Evolutionary conservation across 2,113 vertebrate species (phyloP), one percentile per base, ranked within the genome.

Genomic region (Dermatemys mawii): DNA sequence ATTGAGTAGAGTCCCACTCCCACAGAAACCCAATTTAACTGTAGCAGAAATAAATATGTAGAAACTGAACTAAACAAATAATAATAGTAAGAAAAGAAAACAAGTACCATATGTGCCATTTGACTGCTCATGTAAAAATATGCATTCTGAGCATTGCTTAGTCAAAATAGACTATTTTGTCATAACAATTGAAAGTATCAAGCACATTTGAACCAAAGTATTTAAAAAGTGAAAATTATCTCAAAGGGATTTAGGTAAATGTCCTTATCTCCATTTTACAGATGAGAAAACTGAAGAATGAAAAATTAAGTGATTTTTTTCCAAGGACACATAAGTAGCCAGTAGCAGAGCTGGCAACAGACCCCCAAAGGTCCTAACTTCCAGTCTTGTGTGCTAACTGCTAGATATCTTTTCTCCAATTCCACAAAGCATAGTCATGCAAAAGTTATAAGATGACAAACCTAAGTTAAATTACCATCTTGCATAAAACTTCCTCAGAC

Each of bases 31-130:
- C 86, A 78, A 84, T 63, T 92, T 93, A 97, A 90, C 35, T 79
- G 70, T 27, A 49, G 48, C 94, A 97, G 90, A 93, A 97, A 90
- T 81, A 95, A 96, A 93, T 91, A 91, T 46, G 91, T 75, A 92
- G 76, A 79, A 22, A 87, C 79, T 44, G 41, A 83, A 83, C 60
- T 76, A 84, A 50, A 82, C 27, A 79, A 93, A 50, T 90, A 94
- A 95, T 83, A 94, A 78, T 5, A 63, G 50, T 41, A 92, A 88
- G 57, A 67, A 92, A 93, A 93, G 17, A 88, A 96, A 97, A 76
- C 48, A 94, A 95, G 90, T 53, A 80, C 73, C 81, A 70, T 79
- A 91, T 90, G 92, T 86, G 81, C 53, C 90, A 83, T 88, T n/a
- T 57, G 50, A 89, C 84, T 17, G 11, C 86, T 63, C 87, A 84